Conservation (phyloP, 2,113 vertebrate genomes). For the Nerophis lumbriciformis region DNA sequence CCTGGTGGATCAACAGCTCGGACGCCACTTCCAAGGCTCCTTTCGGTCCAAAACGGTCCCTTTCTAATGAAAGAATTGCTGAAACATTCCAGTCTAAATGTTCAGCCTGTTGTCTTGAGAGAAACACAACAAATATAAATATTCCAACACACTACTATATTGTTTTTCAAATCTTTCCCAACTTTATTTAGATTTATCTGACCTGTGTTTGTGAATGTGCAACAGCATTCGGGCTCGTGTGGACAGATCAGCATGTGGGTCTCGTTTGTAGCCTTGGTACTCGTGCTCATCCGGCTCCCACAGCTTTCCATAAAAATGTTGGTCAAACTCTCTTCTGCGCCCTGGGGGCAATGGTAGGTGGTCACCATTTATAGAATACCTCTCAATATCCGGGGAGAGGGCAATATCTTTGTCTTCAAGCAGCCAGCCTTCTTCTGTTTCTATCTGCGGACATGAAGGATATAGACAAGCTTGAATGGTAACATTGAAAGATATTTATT, state of each 20-base stretch:
- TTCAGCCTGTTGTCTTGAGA: constrained; percentile 44
- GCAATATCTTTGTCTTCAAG: constrained; percentile 62
- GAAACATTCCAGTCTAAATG: constrained; percentile 63
- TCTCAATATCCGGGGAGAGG: constrained; percentile 67
- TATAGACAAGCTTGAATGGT: background rate
- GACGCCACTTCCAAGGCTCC: constrained; percentile 75
- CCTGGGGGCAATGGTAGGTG: constrained; percentile 74
- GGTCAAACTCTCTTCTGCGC: constrained; percentile 70
- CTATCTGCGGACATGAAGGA: constrained; percentile 12
- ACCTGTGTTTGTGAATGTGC: constrained; percentile 63
- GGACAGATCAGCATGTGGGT: constrained; percentile 41
- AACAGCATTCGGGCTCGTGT: constrained; percentile 63
- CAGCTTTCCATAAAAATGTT: constrained; percentile 54
- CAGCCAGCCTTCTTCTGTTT: constrained; percentile 38
- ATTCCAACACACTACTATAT: background rate
- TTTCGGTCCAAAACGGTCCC: constrained; percentile 58
- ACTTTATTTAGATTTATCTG: background rate
- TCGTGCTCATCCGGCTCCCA: constrained; percentile 34
- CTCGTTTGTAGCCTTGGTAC: constrained; percentile 38
- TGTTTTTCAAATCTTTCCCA: too few relatives aligned
- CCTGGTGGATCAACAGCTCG: constrained; percentile 70
- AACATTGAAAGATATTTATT: too few relatives aligned
- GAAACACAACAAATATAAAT: background rate
- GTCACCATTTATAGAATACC: constrained; percentile 70
- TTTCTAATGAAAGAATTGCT: constrained; percentile 64